Evolutionary conservation across 2,113 vertebrate species (phyloP).

Genomic region (Cariama cristata): DNA sequence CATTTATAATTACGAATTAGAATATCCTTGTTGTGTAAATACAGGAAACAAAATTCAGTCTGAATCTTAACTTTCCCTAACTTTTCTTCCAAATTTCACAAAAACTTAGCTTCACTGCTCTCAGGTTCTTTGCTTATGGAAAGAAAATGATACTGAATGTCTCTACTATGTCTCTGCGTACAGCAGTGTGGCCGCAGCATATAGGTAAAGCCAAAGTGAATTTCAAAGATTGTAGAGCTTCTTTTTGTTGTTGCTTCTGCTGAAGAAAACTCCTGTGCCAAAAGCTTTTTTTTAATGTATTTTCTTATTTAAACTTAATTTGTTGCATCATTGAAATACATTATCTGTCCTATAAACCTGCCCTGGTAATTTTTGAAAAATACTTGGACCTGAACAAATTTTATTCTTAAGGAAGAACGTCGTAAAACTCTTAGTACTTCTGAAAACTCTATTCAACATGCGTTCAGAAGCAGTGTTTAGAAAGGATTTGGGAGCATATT

Average conservation of each 20-base stretch:
- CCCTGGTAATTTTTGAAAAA: not conserved
- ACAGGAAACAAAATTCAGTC: not conserved
- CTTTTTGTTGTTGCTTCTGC: not conserved
- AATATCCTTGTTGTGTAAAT: not conserved
- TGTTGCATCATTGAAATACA: not conserved
- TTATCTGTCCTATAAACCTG: not conserved
- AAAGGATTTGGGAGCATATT: not conserved
- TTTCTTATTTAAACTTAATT: not conserved
- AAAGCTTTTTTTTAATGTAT: not conserved
- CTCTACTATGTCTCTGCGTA: rapidly evolving
- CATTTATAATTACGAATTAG: not conserved
- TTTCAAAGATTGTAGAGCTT: not conserved
- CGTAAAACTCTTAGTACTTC: not conserved
- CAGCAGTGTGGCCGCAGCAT: not conserved
- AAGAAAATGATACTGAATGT: not conserved
- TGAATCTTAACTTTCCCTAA: not conserved
- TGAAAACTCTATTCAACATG: not conserved
- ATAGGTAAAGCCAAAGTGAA: not conserved
- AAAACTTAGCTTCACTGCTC: not conserved
- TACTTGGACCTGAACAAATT: not conserved
- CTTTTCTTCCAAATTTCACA: not conserved
- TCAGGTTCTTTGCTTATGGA: not conserved
- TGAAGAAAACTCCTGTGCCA: not conserved
- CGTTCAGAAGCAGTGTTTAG: not conserved
- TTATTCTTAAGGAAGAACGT: not conserved